Evolutionary conservation across 1,140 invertebrate genomes (phyloP), one percentile per base, ranked within the genome.

Genomic region (Drosophila malerkotliana): DNA sequence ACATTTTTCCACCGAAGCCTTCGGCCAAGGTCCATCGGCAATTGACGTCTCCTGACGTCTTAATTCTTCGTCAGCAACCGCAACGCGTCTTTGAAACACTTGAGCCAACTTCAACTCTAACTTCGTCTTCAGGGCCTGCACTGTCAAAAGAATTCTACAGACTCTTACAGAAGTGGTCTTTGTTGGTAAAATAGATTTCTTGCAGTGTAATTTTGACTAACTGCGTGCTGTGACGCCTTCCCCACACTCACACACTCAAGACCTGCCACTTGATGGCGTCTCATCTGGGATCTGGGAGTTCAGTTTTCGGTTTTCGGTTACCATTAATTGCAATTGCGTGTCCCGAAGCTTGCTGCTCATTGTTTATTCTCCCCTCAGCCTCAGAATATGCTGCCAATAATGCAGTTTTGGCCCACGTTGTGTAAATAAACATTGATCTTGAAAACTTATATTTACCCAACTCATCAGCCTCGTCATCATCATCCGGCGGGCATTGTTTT

Each of bases 321-420:
- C 83, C 83, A 88, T 87, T 87, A 87, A 89, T 87, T 87, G 83
- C 83, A 87, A 87, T 87, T 87, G 83, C 83, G 84, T 87, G 83
- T 87, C 83, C 52, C 57, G 58, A 67, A 77, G 79, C 72, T 87
- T 68, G 47, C 66, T 49, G 56, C 58, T 63, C 75, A 87, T 87
- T 87, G 82, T 87, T 87, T 87, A 74, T 76, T 67, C 62, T 68
- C 45, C 44, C 53, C 24, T 44, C 14, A 14, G 41, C 34, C 10
- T 10, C 34, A 12, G 12, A 49, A 76, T 61, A 80, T 73, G 82
- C 77, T 81, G 81, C 73, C 81, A 87, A 85, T 85, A 78, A 85
- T 87, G 81, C 81, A 85, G 72, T 85, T 85, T 85, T 68, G 69
- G 74, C 74, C 78, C 66, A 61, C 82, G 66, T 72, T 79, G 52